A percentile compares a stretch with the other conserved stretches of the same genome.
These are phyloP conservation scores for Parnassius smintheus DNA, from an alignment of 2,888 invertebrate genomes.

Conservation along the genomic window DNA sequence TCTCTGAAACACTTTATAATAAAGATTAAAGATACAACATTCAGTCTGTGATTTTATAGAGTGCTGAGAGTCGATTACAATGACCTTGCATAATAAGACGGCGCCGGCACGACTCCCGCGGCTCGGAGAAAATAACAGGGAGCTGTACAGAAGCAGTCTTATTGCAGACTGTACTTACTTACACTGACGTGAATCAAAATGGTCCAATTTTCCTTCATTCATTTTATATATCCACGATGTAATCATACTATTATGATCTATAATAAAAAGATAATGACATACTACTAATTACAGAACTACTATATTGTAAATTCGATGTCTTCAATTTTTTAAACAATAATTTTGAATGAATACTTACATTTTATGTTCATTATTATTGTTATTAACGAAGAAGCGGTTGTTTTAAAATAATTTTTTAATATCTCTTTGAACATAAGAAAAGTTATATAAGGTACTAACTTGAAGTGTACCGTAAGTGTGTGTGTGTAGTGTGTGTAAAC, in stretches of 20 bases:
- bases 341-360: too few species aligned
- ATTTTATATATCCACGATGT: background rate
- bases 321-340: background rate
- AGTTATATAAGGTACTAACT: too few species aligned
- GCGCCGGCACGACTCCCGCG: constrained; percentile 43
- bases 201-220: background rate
- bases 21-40: constrained; percentile 42
- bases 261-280: too few species aligned
- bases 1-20: constrained; percentile 30
- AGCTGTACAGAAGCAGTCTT: constrained; percentile 30
- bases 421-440: too few species aligned
- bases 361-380: constrained; percentile 26
- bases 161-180: constrained; percentile 19
- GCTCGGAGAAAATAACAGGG: constrained; percentile 36
- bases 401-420: too few species aligned
- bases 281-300: too few species aligned
- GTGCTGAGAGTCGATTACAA: constrained; percentile 48
- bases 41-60: constrained; percentile 40
- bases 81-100: constrained; percentile 55
- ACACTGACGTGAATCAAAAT: constrained; percentile 13
- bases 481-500: too few species aligned
- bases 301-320: too few species aligned
- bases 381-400: too few species aligned
- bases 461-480: too few species aligned
- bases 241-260: background rate